Evolutionary conservation across 2,797 vertebrate genomes (phyloP), one percentile per base, ranked within the genome.

Genomic region (Oophaga sylvatica): DNA sequence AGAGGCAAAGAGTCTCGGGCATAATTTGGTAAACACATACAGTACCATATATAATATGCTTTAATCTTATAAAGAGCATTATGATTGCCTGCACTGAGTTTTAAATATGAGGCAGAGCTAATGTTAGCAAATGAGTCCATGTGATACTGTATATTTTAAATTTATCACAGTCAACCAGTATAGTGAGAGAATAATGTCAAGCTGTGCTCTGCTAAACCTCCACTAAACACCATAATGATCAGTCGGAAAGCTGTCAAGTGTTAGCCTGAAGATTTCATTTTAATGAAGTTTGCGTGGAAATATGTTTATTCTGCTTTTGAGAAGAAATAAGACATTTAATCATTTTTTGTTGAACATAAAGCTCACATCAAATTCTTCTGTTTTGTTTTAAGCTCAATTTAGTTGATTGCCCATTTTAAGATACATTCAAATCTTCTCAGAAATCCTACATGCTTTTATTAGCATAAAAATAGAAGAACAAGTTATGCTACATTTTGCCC

Each of bases 221-320:
- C 84, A 79, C 80, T 86, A 83, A 89, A 77, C 73, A 83, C 80
- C 68, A 79, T 86, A 89, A 89, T 89, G 80, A 89, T 86, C 88
- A 83, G 62, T 79, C 41, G 65, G 80, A 89, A 86, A 82, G 73
- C 80, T 89, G 80, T 83, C 73, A 86, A 80, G 73, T 79, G 75
- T 45, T 81, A 87, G 82, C 67, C 77, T 70, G 82, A 80, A 84
- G 67, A 60, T 84, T 84, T 80, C 77, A 80, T 84, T 88, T 84
- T 75, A 80, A 84, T 84, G 65, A 80, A 71, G 73, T 84, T 80
- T 88, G 67, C 59, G 20, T 73, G 77, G 31, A 80, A 71, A 88
- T 80, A 80, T 84, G 77, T 84, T 84, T 88, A 84, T 80, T 84
- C 62, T 82, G 59, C 79, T 76, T 78, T 87, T 83, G 87, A 80